Conservation (phyloP, 2,797 vertebrate genomes). For the Pitangus sulphuratus region DNA sequence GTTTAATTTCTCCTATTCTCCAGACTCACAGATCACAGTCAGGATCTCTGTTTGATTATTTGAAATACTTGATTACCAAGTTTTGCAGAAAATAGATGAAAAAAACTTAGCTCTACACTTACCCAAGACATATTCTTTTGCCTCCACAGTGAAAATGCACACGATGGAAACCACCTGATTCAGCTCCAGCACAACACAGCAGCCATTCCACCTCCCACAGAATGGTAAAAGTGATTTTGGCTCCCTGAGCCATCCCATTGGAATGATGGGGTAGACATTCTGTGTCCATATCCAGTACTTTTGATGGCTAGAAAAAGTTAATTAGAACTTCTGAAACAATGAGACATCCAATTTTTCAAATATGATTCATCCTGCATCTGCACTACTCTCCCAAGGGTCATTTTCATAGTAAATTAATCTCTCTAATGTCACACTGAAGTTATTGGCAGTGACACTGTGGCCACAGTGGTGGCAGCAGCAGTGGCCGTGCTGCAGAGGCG, state of each 20-base stretch:
- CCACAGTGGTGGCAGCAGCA: background rate
- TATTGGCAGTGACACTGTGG: slow-evolving; percentile 53
- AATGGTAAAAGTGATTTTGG: fast-evolving
- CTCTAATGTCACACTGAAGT: slow-evolving; percentile 59
- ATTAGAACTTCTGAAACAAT: slow-evolving; percentile 71
- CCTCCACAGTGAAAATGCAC: background rate
- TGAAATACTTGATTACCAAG: background rate
- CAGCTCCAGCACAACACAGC: background rate
- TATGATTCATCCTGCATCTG: slow-evolving; percentile 56
- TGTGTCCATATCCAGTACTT: background rate
- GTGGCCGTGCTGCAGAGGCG: slow-evolving; percentile 21
- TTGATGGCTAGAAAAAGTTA: slow-evolving; percentile 20
- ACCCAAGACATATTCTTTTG: background rate
- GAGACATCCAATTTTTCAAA: slow-evolving; percentile 61
- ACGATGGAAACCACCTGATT: background rate
- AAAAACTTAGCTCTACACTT: background rate
- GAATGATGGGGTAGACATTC: background rate
- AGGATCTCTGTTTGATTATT: background rate
- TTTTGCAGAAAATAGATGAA: background rate
- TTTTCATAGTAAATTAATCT: slow-evolving; percentile 73
- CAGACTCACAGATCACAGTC: background rate
- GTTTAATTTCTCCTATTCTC: background rate
- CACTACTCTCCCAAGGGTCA: slow-evolving; percentile 58
- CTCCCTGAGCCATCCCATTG: background rate
- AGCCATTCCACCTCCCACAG: background rate